A percentile compares a stretch with the other conserved stretches of the same genome.
Evolutionary conservation across 2,888 invertebrate genomes (phyloP).

Genomic region (Tenthredo notha): DNA sequence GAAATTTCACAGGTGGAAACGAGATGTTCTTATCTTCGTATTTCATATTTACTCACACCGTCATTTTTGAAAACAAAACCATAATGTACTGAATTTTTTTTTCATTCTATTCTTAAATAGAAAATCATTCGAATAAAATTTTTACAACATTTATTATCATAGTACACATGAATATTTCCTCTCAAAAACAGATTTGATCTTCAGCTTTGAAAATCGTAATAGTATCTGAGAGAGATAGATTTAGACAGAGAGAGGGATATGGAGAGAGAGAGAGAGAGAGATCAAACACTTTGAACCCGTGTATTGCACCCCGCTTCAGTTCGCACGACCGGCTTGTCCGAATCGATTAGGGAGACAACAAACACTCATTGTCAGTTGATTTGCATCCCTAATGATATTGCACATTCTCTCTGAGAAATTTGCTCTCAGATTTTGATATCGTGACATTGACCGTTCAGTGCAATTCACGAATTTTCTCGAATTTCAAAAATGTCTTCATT

Average conservation of each 20-base stretch:
- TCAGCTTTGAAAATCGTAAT: background rate
- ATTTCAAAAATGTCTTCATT: background rate
- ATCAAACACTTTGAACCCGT: slow-evolving; percentile 65
- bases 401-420: slow-evolving; percentile 25
- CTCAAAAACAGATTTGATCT: background rate
- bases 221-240: background rate
- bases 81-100: background rate
- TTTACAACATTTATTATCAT: background rate
- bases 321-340: slow-evolving; percentile 68
- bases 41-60: slow-evolving; percentile 15
- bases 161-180: background rate
- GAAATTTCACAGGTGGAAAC: slow-evolving; percentile 45
- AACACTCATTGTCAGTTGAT: slow-evolving; percentile 31
- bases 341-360: slow-evolving; percentile 63
- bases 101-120: background rate
- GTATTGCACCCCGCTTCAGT: slow-evolving; percentile 60
- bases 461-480: background rate
- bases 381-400: slow-evolving; percentile 46
- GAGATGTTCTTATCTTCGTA: slow-evolving; percentile 28
- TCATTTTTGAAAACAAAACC: background rate
- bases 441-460: background rate
- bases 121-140: background rate
- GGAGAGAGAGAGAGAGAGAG: slow-evolving; percentile 38
- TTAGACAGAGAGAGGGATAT: background rate
- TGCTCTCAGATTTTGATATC: background rate